Percentiles rank a stretch among this genome's conserved stretches.
These are phyloP conservation scores for Lophochroa leadbeateri DNA, from an alignment of 2,113 vertebrate genomes.

Conservation along the genomic window DNA sequence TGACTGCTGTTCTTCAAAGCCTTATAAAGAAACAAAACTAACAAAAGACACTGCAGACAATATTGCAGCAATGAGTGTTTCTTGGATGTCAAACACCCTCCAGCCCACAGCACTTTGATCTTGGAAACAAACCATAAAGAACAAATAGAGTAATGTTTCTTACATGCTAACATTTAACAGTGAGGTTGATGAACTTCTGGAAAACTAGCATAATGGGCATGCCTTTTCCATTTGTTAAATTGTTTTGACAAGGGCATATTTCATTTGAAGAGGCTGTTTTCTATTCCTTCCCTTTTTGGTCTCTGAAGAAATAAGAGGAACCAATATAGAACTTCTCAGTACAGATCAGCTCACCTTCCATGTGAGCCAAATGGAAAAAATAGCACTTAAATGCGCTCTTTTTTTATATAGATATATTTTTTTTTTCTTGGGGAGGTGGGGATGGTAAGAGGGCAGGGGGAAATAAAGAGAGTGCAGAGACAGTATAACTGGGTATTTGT, in stretches of 20 bases:
- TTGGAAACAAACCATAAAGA: constrained; percentile 52
- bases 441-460: background rate
- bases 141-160: constrained; percentile 63
- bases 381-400: background rate
- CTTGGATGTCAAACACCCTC: constrained; percentile 59
- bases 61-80: constrained; percentile 27
- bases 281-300: constrained; percentile 48
- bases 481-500: constrained; percentile 42
- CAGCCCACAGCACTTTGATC: constrained; percentile 56
- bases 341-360: constrained; percentile 45
- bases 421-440: background rate
- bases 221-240: constrained; percentile 65
- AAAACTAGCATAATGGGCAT: constrained; percentile 59
- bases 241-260: constrained; percentile 66
- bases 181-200: constrained; percentile 68
- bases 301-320: constrained; percentile 34
- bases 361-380: constrained; percentile 9
- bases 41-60: constrained; percentile 41
- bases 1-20: constrained; percentile 54
- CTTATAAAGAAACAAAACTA: constrained; percentile 69
- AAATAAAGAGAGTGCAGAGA: background rate
- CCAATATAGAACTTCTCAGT: constrained; percentile 16
- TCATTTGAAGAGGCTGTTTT: constrained; percentile 65
- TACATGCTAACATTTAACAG: constrained; percentile 51
- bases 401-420: background rate